These are phyloP conservation scores for Cyrtorhinus lividipennis DNA, from an alignment of 1,140 invertebrate species.

Conservation along the genomic window DNA sequence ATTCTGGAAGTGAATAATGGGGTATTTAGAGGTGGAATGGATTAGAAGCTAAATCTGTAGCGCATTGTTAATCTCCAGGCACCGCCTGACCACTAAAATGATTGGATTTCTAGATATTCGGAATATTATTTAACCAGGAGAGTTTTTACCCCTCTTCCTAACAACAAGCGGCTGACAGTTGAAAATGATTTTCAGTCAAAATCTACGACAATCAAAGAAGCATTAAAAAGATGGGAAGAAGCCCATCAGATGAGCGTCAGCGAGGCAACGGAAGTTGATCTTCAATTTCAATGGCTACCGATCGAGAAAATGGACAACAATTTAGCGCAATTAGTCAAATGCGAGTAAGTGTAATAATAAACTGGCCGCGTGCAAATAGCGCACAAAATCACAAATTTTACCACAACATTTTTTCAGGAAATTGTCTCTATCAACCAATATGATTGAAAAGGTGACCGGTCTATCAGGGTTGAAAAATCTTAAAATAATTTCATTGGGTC, in stretches of 20 bases:
- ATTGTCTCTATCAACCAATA: slow-evolving; percentile 77
- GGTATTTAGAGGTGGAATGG: too few relatives aligned
- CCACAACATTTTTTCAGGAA: slow-evolving; percentile 45
- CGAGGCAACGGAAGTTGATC: slow-evolving; percentile 56
- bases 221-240: slow-evolving; percentile 68
- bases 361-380: too few relatives aligned
- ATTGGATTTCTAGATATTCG: too few relatives aligned
- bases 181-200: too few relatives aligned
- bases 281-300: slow-evolving; percentile 65
- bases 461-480: slow-evolving; percentile 61
- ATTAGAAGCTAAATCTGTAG: too few relatives aligned
- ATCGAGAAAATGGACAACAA: slow-evolving; percentile 69
- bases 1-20: too few relatives aligned
- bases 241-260: slow-evolving; percentile 46
- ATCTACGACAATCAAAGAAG: slow-evolving; percentile 61
- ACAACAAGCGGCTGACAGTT: too few relatives aligned
- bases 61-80: too few relatives aligned
- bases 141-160: too few relatives aligned
- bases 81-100: too few relatives aligned
- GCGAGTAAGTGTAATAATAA: slow-evolving; percentile 42
- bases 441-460: slow-evolving; percentile 77
- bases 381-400: too few relatives aligned
- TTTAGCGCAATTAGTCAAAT: slow-evolving; percentile 42
- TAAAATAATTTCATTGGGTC: slow-evolving; percentile 65
- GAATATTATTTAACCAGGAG: too few relatives aligned